Evolutionary conservation across 2,888 invertebrate genomes (phyloP).

Genomic region (Spilosoma lubricipeda): DNA sequence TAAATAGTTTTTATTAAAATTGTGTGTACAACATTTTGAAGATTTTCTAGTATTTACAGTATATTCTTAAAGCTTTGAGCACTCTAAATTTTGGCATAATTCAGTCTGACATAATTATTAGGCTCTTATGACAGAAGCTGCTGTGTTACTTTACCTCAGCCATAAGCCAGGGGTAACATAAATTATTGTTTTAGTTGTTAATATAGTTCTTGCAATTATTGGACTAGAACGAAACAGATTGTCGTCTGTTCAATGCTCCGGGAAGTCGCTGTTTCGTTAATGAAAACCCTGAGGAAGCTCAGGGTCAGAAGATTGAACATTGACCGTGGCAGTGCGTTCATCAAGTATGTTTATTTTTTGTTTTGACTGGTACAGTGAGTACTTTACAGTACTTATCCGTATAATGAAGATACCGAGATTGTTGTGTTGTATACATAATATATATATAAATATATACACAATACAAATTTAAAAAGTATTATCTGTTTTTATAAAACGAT

Average conservation of each 20-base stretch:
- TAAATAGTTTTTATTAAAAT: no score
- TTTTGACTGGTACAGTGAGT: not conserved
- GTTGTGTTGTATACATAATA: no score
- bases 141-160: not conserved
- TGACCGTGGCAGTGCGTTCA: not conserved
- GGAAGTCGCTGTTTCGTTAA: not conserved
- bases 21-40: no score
- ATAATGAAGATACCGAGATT: not conserved
- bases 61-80: no score
- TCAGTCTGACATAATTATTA: no score
- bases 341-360: not conserved
- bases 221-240: not conserved
- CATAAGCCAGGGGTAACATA: not conserved
- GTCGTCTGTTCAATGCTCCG: not conserved
- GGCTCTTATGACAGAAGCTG: no score
- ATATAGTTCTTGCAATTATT: not conserved
- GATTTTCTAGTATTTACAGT: no score
- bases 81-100: no score
- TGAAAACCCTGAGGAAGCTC: not conserved
- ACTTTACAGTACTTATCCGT: not conserved
- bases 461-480: not conserved
- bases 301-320: not conserved
- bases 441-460: no score
- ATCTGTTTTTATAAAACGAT: conserved; percentile 17
- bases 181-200: not conserved